A percentile compares a stretch with the other conserved stretches of the same genome.
Conservation (phyloP, 2,888 invertebrate genomes). For the Digitonthophagus gazella region DNA sequence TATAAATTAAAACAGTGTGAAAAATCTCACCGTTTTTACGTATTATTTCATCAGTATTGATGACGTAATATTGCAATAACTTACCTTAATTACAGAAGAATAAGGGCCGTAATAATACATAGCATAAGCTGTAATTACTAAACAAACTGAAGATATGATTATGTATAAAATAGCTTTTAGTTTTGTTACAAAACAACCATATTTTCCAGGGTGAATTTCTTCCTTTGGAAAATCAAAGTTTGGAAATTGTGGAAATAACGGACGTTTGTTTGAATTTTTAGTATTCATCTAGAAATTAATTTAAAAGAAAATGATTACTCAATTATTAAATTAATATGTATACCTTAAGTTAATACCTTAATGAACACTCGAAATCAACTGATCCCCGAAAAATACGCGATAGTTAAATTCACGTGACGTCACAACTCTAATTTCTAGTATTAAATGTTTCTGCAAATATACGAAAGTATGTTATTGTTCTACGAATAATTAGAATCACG, state of each 20-base stretch:
- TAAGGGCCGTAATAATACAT: slow-evolving; percentile 48
- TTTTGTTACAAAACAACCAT: slow-evolving; percentile 62
- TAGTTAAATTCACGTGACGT: no score
- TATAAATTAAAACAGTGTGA: not conserved
- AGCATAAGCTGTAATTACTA: slow-evolving; percentile 42
- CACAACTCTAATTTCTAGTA: no score
- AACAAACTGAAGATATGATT: slow-evolving; percentile 41
- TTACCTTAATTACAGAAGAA: slow-evolving; percentile 38
- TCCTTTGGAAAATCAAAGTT: slow-evolving; percentile 62
- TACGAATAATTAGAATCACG: no score
- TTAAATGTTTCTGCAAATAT: no score
- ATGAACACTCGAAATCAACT: no score
- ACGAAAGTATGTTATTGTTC: no score
- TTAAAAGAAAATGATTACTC: no score
- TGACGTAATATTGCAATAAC: no score
- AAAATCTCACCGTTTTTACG: not conserved
- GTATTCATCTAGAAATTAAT: slow-evolving; percentile 23
- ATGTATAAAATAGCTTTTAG: slow-evolving; percentile 57
- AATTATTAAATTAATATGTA: not conserved
- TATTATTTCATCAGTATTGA: no score
- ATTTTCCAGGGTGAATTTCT: slow-evolving; percentile 58
- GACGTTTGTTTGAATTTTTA: slow-evolving; percentile 37
- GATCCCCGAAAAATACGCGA: no score
- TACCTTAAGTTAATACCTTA: no score
- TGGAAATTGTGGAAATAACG: no score